A percentile compares a stretch with the other conserved stretches of the same genome.
These are phyloP conservation scores for Erpornis zantholeuca DNA, from an alignment of 2,113 vertebrate genomes.

Conservation along the genomic window DNA sequence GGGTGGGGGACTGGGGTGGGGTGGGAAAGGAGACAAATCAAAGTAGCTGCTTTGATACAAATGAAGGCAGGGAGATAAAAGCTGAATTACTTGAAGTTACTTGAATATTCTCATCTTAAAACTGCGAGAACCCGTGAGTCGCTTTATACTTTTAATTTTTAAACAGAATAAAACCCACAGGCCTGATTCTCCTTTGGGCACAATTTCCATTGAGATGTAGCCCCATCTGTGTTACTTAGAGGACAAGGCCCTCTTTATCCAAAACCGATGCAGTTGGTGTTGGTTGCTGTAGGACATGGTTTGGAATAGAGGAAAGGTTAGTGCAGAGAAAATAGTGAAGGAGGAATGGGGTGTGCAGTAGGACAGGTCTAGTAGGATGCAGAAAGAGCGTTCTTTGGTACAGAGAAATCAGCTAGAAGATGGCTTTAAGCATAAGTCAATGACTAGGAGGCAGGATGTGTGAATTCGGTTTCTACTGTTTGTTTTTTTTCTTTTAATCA, in stretches of 20 bases:
- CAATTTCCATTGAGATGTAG: neutral
- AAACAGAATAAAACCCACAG: conserved; percentile 44
- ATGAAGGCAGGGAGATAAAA: conserved; percentile 77
- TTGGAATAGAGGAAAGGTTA: conserved; percentile 57
- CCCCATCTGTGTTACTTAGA: neutral
- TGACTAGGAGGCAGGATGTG: conserved; percentile 26
- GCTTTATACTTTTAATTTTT: conserved; percentile 66
- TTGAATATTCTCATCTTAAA: conserved; percentile 77
- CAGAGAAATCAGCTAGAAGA: conserved; percentile 42
- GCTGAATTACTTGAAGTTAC: conserved; percentile 80
- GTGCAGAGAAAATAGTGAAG: conserved; percentile 33
- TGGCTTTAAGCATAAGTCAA: conserved; percentile 67
- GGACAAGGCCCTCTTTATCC: conserved; percentile 19
- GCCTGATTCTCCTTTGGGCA: neutral
- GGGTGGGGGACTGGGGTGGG: conserved; percentile 60
- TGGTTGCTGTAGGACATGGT: conserved; percentile 45
- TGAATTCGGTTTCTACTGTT: conserved; percentile 19
- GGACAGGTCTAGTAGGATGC: conserved; percentile 26
- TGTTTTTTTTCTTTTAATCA: conserved; percentile 8
- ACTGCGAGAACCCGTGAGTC: conserved; percentile 53
- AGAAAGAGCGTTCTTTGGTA: conserved; percentile 38
- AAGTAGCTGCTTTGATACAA: conserved; percentile 69
- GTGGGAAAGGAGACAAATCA: conserved; percentile 64
- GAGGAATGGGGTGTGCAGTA: conserved; percentile 41
- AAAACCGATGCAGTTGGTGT: conserved; percentile 54